Evolutionary conservation across 2,797 vertebrate genomes (phyloP).

Genomic region (Danio choprae): DNA sequence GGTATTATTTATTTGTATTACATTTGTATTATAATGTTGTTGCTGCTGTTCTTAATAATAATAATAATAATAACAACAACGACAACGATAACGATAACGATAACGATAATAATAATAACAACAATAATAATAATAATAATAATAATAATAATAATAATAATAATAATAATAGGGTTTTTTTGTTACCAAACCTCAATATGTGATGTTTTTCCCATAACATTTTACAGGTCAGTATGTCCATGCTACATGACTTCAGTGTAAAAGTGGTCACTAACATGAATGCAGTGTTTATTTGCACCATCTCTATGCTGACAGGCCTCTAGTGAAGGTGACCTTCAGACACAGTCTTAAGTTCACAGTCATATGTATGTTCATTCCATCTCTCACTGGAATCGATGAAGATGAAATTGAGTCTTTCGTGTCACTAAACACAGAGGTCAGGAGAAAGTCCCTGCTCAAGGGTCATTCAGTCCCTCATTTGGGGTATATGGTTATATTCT

Average conservation of each 20-base stretch:
- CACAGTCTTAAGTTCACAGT: not conserved
- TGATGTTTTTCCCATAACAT: not conserved
- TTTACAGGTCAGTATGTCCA: not conserved
- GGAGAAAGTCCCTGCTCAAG: not conserved
- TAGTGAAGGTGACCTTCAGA: conserved; percentile 14
- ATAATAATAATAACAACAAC: no score
- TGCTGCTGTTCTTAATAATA: no score
- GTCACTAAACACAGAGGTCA: conserved; percentile 19
- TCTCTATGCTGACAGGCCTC: conserved; percentile 30
- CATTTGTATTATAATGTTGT: no score
- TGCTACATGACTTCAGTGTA: not conserved
- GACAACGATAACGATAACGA: no score
- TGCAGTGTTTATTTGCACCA: not conserved
- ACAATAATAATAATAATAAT: no score
- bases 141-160: no score
- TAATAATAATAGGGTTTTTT: no score
- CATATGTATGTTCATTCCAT: not conserved
- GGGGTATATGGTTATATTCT: not conserved
- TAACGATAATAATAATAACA: no score
- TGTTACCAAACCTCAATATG: no score
- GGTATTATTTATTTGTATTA: no score
- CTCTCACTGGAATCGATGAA: conserved; percentile 32
- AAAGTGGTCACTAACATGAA: conserved; percentile 8
- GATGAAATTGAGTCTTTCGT: conserved; percentile 32
- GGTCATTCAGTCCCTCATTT: not conserved